A percentile compares a stretch with the other conserved stretches of the same genome.
Conservation (phyloP, 64 coral and sea anemone species). For the Actinia tenebrosa region DNA sequence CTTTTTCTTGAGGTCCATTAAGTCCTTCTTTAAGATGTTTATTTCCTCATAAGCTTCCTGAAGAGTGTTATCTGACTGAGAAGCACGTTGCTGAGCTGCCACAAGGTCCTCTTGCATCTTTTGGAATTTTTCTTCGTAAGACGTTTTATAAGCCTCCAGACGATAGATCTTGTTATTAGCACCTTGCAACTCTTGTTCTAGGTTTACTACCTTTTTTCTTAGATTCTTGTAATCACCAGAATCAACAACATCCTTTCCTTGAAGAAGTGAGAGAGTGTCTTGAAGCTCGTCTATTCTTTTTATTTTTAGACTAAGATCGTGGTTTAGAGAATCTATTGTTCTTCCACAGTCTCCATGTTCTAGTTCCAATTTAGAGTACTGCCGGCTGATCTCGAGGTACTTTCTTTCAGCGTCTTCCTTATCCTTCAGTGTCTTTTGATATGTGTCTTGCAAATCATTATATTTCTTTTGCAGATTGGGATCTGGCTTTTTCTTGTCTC, state of each 20-base stretch:
- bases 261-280: slow-evolving; percentile 62
- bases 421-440: slow-evolving; percentile 67
- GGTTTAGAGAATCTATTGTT: slow-evolving; percentile 64
- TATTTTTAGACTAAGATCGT: slow-evolving; percentile 64
- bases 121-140: slow-evolving; percentile 94
- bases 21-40: slow-evolving; percentile 72
- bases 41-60: slow-evolving; percentile 75
- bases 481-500: slow-evolving; percentile 66
- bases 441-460: slow-evolving; percentile 76
- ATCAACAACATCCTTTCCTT: slow-evolving; percentile 85
- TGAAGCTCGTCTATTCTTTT: slow-evolving; percentile 77
- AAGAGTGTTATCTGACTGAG: slow-evolving; percentile 66
- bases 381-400: slow-evolving; percentile 52
- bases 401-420: slow-evolving; percentile 78
- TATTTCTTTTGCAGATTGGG: slow-evolving; percentile 52
- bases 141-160: slow-evolving; percentile 90
- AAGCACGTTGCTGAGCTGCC: slow-evolving; percentile 72
- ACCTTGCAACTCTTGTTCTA: slow-evolving; percentile 84
- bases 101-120: slow-evolving; percentile 76
- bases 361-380: slow-evolving; percentile 63
- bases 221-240: slow-evolving; percentile 71
- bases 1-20: slow-evolving; percentile 86
- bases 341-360: slow-evolving; percentile 71
- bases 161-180: slow-evolving; percentile 84
- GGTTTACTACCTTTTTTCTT: slow-evolving; percentile 70